Conservation (phyloP, 2,113 vertebrate genomes). For the Sporophila hypoxantha region DNA sequence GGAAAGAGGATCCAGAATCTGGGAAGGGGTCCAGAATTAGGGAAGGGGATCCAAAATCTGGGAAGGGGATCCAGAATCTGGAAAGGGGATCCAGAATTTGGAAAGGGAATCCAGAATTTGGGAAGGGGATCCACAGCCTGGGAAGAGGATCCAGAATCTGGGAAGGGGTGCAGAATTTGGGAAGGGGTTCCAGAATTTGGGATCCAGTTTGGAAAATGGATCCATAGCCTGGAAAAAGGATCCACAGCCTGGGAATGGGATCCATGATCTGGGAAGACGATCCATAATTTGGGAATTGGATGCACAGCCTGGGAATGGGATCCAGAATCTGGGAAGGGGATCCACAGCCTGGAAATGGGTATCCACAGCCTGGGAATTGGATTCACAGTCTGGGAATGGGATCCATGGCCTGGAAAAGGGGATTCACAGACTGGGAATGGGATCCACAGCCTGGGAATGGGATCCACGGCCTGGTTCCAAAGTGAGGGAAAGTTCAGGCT, state of each 20-base stretch:
- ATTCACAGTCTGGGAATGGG: fast-evolving
- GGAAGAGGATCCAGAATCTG: background rate
- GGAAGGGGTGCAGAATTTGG: too few species aligned
- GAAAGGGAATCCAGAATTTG: fast-evolving
- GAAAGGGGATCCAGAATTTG: fast-evolving
- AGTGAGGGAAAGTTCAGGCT: background rate
- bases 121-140: fast-evolving
- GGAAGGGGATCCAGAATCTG: fast-evolving
- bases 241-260: background rate
- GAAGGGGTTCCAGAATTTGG: background rate
- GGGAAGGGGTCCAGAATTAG: fast-evolving
- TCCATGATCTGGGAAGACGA: background rate
- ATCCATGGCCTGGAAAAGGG: fast-evolving
- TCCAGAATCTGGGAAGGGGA: fast-evolving
- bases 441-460: background rate
- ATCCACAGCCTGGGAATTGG: background rate
- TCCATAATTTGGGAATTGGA: fast-evolving
- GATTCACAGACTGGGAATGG: background rate
- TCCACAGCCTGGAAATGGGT: too few species aligned
- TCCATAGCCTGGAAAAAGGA: fast-evolving
- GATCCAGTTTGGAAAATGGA: background rate
- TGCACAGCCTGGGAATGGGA: fast-evolving
- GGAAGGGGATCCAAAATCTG: background rate
- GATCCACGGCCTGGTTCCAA: background rate
- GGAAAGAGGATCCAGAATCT: fast-evolving